Evolutionary conservation across 2,113 vertebrate genomes (phyloP).

Genomic region (Halcyon senegalensis): DNA sequence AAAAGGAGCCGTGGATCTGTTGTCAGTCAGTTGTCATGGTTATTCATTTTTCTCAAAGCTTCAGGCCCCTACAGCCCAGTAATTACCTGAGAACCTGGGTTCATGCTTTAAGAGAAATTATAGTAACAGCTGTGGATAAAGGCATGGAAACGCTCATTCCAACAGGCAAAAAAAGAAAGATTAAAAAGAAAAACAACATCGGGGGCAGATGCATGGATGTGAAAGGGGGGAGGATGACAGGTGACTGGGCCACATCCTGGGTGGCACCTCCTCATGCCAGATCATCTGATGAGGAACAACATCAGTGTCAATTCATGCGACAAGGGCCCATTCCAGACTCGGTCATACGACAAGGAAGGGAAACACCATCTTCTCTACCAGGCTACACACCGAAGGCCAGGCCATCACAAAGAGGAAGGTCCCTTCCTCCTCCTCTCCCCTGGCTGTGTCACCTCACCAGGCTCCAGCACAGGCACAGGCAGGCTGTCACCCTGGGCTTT

Average conservation of each 20-base stretch:
- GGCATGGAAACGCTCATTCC: neutral
- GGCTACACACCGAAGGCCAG: rapidly evolving
- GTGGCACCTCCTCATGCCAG: neutral
- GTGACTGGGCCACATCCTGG: neutral
- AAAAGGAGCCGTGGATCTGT: neutral
- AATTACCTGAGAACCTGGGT: neutral
- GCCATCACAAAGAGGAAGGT: neutral
- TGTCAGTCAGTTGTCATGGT: neutral
- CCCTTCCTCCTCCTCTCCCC: neutral
- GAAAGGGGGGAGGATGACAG: rapidly evolving
- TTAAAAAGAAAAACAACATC: neutral
- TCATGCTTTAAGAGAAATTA: neutral
- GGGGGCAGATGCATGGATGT: neutral
- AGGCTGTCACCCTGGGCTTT: neutral
- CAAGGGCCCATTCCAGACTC: neutral
- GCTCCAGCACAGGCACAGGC: neutral
- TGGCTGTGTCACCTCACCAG: rapidly evolving
- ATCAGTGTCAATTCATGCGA: neutral
- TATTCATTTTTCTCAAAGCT: constrained; percentile 11
- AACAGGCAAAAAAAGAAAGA: neutral
- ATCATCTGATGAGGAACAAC: neutral
- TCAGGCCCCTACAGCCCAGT: neutral
- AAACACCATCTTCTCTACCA: neutral
- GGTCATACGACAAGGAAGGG: neutral
- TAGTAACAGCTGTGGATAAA: neutral